Percentiles rank a stretch among this genome's conserved stretches.
Conservation (phyloP, 2,113 vertebrate species). For the Scopus umbretta region DNA sequence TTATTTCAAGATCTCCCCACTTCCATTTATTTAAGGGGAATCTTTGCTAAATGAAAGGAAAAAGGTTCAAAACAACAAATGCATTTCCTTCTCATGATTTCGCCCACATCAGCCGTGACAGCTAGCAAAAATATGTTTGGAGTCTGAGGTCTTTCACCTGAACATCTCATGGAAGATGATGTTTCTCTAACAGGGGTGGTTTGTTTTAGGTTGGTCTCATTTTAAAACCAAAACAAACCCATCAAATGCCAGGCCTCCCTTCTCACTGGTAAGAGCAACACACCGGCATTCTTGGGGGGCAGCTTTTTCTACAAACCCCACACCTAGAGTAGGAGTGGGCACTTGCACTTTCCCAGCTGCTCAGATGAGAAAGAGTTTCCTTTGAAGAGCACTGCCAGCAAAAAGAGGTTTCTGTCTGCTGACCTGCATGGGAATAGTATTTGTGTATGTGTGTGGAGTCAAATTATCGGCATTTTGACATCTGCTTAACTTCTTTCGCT, state of each 20-base stretch:
- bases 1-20: slow-evolving; percentile 61
- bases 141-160: neutral
- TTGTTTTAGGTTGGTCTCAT: neutral
- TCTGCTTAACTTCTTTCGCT: neutral
- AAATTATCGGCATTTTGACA: neutral
- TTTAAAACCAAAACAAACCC: neutral
- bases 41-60: neutral
- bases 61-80: neutral
- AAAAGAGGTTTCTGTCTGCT: neutral
- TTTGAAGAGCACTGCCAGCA: neutral
- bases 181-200: neutral
- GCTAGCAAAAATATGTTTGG: neutral
- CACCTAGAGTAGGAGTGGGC: neutral
- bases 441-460: neutral
- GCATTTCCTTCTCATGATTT: neutral
- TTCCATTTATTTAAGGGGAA: slow-evolving; percentile 45
- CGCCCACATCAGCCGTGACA: neutral
- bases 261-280: neutral
- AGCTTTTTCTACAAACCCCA: neutral
- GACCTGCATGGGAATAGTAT: neutral
- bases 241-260: neutral
- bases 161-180: neutral
- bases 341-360: neutral
- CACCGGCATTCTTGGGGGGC: neutral
- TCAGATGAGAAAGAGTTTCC: neutral